Evolutionary conservation across 2,888 invertebrate genomes (phyloP), one percentile per base, ranked within the genome.

Genomic region (Yponomeuta cagnagella): DNA sequence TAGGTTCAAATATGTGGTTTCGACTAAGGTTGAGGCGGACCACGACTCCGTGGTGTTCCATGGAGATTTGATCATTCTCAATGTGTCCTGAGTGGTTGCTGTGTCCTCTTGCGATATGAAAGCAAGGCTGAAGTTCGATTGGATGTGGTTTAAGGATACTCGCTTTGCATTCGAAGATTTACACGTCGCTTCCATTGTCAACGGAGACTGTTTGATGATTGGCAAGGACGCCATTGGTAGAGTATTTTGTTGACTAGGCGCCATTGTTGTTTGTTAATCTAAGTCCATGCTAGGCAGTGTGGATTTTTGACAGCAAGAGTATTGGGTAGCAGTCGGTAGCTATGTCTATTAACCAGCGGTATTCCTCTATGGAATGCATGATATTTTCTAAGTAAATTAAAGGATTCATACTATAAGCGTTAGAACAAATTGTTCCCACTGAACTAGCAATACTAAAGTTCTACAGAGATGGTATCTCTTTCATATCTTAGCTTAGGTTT

Each of bases 301-400:
- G 90, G 43, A 90, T 80, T 74, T 82, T 87, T 0, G 88, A 85
- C 84, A 91, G 85, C 63, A 79, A 74, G 1, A 78, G 77, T 48
- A 91, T 79, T 0, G 90, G 91, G 70, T 90, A 90, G 74, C 82
- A 83, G 67, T 86, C 86, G 33, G 81, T 81, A 3, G 88, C 90
- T 12, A 86, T 76, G 23, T 88, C 85, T n/a, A 89, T 68, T 1
- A 90, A 76, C 90, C 89, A 90, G 52, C 86, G 76, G 73, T 89
- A 88, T 70, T 87, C 82, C 73, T 85, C 83, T n/a, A 90, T 74
- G 3, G 83, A 83, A 48, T 77, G 48, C n/a, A 48, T 76, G 48
- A 89, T 74, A 8, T 76, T 79, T 12, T 82, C 78, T 5, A 90
- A 74, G 72, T 81, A 85, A 43, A 79, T 77, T 1, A 87, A 71